Evolutionary conservation across 2,113 vertebrate species (phyloP).

Genomic region (Heptranchias perlo): DNA sequence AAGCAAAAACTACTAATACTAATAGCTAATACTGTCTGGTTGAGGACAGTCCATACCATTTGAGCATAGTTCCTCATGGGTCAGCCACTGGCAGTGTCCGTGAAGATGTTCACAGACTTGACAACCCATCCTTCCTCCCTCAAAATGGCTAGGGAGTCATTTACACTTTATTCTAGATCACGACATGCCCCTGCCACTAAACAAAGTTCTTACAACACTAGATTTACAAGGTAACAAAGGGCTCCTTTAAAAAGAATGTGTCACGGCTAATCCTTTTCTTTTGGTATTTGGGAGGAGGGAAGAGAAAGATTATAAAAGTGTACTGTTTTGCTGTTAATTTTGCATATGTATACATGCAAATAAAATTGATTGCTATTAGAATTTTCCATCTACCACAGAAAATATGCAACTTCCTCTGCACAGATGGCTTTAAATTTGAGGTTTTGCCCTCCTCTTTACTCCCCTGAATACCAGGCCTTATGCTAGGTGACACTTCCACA

Average conservation of each 20-base stretch:
- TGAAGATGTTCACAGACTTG: not conserved
- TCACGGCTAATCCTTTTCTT: not conserved
- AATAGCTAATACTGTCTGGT: not conserved
- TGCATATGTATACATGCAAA: not conserved
- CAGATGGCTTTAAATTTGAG: not conserved
- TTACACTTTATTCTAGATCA: not conserved
- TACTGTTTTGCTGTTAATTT: not conserved
- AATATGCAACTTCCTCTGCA: not conserved
- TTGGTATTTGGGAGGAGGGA: not conserved
- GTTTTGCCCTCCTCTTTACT: not conserved
- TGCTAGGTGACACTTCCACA: not conserved
- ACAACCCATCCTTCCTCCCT: not conserved
- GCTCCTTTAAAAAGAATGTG: not conserved
- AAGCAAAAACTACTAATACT: not conserved
- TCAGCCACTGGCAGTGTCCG: not conserved
- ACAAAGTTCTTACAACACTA: not conserved
- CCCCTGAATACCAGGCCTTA: not conserved
- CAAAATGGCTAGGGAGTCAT: not conserved
- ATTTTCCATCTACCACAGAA: not conserved
- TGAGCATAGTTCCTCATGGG: not conserved
- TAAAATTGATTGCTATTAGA: not conserved
- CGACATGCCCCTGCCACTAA: not conserved
- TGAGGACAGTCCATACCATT: not conserved
- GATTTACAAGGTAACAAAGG: not conserved
- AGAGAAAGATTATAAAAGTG: not conserved